Conservation (phyloP, 2,888 invertebrate genomes). For the Zhuqinia jingwanae region DNA sequence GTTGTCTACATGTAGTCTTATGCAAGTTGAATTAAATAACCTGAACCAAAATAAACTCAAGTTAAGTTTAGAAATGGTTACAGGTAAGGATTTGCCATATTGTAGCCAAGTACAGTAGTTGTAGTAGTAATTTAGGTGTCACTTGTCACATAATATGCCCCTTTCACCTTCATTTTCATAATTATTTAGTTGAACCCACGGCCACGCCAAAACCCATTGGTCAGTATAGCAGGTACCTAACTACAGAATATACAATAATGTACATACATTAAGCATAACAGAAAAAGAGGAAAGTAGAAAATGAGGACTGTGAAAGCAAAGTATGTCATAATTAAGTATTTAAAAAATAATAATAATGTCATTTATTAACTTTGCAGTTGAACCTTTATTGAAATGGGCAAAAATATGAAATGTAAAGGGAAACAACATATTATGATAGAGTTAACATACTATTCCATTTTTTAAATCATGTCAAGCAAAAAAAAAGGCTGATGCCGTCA, state of each 20-base stretch:
- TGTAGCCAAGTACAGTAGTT: neutral
- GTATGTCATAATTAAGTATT: too few species aligned
- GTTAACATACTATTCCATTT: too few species aligned
- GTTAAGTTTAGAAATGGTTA: neutral
- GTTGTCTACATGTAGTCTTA: neutral
- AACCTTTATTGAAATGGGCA: too few species aligned
- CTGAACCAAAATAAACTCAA: neutral
- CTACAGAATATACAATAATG: too few species aligned
- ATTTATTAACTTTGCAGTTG: too few species aligned
- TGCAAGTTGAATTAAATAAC: neutral
- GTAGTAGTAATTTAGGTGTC: slow-evolving; percentile 24
- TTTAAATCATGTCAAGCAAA: too few species aligned
- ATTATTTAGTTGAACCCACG: neutral
- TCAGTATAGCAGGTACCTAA: neutral
- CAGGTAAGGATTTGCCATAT: neutral
- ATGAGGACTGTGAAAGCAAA: neutral
- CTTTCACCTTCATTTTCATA: slow-evolving; percentile 33
- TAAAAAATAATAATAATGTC: too few species aligned
- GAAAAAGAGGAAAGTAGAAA: slow-evolving; percentile 22
- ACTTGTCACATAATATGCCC: slow-evolving; percentile 23
- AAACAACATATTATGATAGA: too few species aligned
- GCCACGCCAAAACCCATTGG: slow-evolving; percentile 1
- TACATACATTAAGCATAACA: neutral
- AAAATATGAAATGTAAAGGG: too few species aligned
- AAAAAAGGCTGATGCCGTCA: too few species aligned